phyloP scores from a whole-genome alignment of 2,888 invertebrate species.

The Cheilosia scutellata region DNA sequence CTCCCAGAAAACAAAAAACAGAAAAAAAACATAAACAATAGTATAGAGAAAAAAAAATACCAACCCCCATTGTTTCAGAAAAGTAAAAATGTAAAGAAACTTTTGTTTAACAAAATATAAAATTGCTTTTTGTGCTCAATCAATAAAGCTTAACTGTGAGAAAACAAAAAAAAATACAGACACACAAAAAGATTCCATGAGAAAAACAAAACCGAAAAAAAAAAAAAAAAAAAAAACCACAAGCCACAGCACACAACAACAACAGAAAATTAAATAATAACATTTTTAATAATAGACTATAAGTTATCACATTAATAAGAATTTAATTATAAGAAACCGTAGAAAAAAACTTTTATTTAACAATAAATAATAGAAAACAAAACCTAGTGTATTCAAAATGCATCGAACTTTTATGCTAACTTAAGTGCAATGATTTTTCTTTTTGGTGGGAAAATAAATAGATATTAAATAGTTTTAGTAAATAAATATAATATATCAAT shows the following conservation, averaged over 20 bases:
- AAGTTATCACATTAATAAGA: constrained; percentile 46
- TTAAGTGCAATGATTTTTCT: constrained; percentile 60
- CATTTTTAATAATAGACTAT: constrained; percentile 46
- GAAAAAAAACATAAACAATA: constrained; percentile 53
- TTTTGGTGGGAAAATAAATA: constrained; percentile 39
- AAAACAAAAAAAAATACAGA: constrained; percentile 77
- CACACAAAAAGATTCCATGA: constrained; percentile 62
- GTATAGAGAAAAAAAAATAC: constrained; percentile 17
- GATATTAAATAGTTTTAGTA: constrained; percentile 79
- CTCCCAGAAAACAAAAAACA: background rate
- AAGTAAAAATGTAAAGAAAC: constrained; percentile 17
- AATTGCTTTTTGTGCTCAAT: constrained; percentile 83
- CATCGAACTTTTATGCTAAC: constrained; percentile 79
- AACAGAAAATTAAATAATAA: constrained; percentile 25
- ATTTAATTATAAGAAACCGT: constrained; percentile 52
- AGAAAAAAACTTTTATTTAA: constrained; percentile 71
- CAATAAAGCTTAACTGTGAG: constrained; percentile 84
- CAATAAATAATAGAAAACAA: constrained; percentile 54
- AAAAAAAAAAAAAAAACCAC: constrained; percentile 73
- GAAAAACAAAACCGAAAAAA: constrained; percentile 41
- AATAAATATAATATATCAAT: constrained; percentile 51
- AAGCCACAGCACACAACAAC: constrained; percentile 70
- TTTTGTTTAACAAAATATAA: constrained; percentile 44
- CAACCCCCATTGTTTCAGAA: constrained; percentile 5
- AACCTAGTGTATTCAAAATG: constrained; percentile 76